These are phyloP conservation scores for Drosophila suzukii DNA, from an alignment of 1,140 invertebrate genomes.

Conservation along the genomic window DNA sequence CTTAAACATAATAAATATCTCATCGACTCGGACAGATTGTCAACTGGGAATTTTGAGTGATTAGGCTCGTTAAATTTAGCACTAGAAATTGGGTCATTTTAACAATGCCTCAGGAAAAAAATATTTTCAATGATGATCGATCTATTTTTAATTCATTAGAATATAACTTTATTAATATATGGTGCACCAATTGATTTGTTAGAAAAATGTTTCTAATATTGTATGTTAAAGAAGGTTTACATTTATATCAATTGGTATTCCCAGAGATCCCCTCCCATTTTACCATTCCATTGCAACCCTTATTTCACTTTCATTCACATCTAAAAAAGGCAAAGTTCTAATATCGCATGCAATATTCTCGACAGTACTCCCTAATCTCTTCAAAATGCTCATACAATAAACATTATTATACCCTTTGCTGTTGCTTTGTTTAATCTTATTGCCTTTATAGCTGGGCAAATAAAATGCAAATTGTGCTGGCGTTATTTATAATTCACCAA, in stretches of 20 bases:
- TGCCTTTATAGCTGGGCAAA: conserved; percentile 8
- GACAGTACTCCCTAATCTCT: neutral
- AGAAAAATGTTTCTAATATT: too few species aligned
- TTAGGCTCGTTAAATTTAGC: conserved; percentile 18
- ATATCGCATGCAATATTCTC: conserved; percentile 34
- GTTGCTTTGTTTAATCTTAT: conserved; percentile 23
- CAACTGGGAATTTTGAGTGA: conserved; percentile 24
- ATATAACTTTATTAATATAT: neutral
- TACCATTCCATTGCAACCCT: neutral
- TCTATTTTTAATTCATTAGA: neutral
- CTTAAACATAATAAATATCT: conserved; percentile 27
- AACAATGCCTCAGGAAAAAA: neutral
- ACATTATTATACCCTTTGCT: conserved; percentile 10
- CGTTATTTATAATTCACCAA: conserved; percentile 52
- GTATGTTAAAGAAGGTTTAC: too few species aligned
- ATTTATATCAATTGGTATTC: neutral
- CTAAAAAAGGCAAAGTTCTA: neutral
- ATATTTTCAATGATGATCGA: conserved; percentile 1
- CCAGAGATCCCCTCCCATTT: neutral
- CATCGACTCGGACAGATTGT: conserved; percentile 5
- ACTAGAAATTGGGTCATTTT: conserved; percentile 5
- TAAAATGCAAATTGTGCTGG: conserved; percentile 41
- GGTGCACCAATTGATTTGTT: too few species aligned
- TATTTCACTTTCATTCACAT: conserved; percentile 12
- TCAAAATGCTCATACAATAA: conserved; percentile 16